Evolutionary conservation across 2,113 vertebrate genomes (phyloP), one percentile per base, ranked within the genome.

Genomic region (Arizona elegans): DNA sequence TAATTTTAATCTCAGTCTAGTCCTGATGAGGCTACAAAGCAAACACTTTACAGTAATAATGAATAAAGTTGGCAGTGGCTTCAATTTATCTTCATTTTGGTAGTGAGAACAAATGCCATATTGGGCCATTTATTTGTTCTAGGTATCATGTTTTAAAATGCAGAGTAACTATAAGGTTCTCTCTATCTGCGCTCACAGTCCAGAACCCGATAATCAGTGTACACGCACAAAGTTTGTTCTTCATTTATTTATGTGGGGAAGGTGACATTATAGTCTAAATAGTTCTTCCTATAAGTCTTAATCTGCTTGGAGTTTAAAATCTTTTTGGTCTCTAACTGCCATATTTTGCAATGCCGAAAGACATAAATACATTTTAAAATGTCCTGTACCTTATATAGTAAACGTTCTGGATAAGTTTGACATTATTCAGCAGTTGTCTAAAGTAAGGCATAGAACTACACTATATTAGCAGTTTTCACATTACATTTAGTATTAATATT

Each of bases 371-470:
- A 21, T 47, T 91, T 38, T 86, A 50, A 38, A 91, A 9, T 26
- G 8, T 3, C 9, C 54, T 15, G 8, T 43, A 23, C 56, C 17
- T 54, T 26, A 59, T 85, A 58, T 86, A 75, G n/a, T 88, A 59
- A 87, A 8, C 19, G 29, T 29, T 86, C 24, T 52, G 81, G 47
- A 38, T n/a, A 8, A 13, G 33, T 24, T 33, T 5, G 93, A 9
- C 92, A 91, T 93, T 96, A 93, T 94, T 93, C 95, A 70, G n/a
- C 17, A 47, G 24, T 92, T 88, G 11, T 86, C 70, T 86, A 85
- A 92, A 70, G 94, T 95, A 91, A 86, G 43, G 50, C 94, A 94
- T 91, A 95, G 95, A 95, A 54, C 86, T 1, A 93, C 24, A 85
- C 91, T 85, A 70, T 65, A 93, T 95, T 94, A 93, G 87, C 92